phyloP scores from a whole-genome alignment of 2,113 vertebrate species.

The Nyctereutes procyonoides region DNA sequence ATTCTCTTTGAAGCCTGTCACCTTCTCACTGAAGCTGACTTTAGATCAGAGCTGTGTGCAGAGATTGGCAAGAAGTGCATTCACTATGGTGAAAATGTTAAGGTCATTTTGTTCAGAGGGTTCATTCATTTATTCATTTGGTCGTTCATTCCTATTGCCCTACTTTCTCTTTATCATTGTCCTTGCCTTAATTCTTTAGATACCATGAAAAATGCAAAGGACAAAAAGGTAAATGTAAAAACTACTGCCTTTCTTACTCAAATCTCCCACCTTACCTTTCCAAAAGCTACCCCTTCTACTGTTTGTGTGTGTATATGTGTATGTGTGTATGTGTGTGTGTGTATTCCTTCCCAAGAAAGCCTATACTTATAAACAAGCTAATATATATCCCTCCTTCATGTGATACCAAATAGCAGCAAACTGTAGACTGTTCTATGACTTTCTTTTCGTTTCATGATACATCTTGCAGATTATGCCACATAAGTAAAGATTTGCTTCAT shows the following conservation, averaged over 20 bases:
- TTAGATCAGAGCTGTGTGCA: background rate
- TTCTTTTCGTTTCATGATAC: background rate
- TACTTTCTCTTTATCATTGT: background rate
- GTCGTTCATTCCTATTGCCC: background rate
- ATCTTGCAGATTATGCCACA: background rate
- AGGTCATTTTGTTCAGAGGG: background rate
- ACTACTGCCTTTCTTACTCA: background rate
- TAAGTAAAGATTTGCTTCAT: background rate
- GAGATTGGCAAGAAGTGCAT: background rate
- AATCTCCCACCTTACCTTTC: background rate
- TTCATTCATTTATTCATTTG: background rate
- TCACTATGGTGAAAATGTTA: background rate
- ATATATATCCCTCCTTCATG: background rate
- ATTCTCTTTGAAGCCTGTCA: background rate
- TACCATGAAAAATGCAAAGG: background rate
- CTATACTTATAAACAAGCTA: background rate
- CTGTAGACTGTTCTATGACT: background rate
- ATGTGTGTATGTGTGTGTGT: background rate
- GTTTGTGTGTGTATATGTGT: background rate
- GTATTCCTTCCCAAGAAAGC: background rate
- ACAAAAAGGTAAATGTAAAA: background rate
- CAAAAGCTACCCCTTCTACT: background rate
- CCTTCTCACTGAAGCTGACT: background rate
- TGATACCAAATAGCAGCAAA: background rate
- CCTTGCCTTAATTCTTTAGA: conserved; percentile 46